These are phyloP conservation scores for Cercopithecus diana DNA, from an alignment of 2,797 vertebrate species.

Conservation along the genomic window DNA sequence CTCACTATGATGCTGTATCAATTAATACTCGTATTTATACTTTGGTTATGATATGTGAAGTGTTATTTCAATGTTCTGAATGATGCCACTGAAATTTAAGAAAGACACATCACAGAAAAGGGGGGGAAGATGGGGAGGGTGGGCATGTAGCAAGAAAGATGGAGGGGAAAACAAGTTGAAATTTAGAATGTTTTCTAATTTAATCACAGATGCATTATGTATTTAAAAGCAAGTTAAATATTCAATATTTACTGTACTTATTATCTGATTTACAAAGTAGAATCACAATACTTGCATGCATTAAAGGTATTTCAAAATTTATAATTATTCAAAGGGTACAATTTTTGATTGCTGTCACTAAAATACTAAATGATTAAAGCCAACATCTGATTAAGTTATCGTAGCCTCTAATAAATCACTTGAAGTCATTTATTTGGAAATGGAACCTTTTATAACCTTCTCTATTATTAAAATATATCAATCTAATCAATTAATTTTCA, in stretches of 20 bases:
- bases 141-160: not conserved
- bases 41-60: not conserved
- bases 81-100: too few species aligned
- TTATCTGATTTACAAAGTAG: not conserved
- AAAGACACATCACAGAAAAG: not conserved
- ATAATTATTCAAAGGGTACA: conserved; percentile 27
- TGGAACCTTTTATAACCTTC: conserved; percentile 44
- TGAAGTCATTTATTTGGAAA: conserved; percentile 57
- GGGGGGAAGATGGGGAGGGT: accelerated
- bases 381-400: conserved; percentile 47
- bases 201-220: not conserved
- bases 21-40: not conserved
- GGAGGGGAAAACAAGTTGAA: not conserved
- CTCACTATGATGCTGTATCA: not conserved
- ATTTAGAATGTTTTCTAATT: not conserved
- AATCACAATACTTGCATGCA: not conserved
- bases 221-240: conserved; percentile 5
- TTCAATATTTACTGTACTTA: not conserved
- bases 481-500: conserved; percentile 62
- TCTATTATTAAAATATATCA: conserved; percentile 45
- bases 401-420: conserved; percentile 64
- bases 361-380: conserved; percentile 21
- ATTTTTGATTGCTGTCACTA: conserved; percentile 6
- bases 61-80: not conserved
- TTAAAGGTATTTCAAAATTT: conserved; percentile 24